phyloP scores from a whole-genome alignment of 2,888 invertebrate species.

The Seira ritae region DNA sequence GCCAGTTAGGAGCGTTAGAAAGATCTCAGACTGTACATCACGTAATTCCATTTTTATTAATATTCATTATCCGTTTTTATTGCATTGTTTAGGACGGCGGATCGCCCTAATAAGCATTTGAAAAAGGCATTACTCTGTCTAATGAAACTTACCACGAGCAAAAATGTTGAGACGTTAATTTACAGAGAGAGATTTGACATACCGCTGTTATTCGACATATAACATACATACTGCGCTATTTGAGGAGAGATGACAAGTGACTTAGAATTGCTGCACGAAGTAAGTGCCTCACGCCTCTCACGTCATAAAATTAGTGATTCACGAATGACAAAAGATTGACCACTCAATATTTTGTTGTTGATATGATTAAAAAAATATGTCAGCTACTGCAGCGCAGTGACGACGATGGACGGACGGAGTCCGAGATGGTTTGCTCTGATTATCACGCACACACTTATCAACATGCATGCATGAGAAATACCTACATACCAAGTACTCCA shows the following conservation, averaged over 20 bases:
- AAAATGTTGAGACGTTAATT: background rate
- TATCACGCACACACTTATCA: conserved; percentile 38
- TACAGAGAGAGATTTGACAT: background rate
- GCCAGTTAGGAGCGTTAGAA: too few species aligned
- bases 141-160: too few species aligned
- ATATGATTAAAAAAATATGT: conserved; percentile 35
- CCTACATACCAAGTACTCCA: too few species aligned
- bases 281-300: conserved; percentile 49
- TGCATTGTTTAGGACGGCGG: too few species aligned
- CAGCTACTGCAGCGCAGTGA: conserved; percentile 30
- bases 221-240: background rate
- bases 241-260: background rate
- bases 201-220: background rate
- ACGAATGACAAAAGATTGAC: conserved; percentile 63
- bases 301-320: conserved; percentile 60
- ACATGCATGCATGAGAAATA: background rate
- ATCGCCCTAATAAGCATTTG: too few species aligned
- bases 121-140: too few species aligned
- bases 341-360: conserved; percentile 39
- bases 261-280: background rate
- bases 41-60: too few species aligned
- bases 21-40: too few species aligned
- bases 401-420: background rate
- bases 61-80: too few species aligned
- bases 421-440: conserved; percentile 27